Evolutionary conservation across 1,140 invertebrate genomes (phyloP).

Genomic region (Drosophila dunni): DNA sequence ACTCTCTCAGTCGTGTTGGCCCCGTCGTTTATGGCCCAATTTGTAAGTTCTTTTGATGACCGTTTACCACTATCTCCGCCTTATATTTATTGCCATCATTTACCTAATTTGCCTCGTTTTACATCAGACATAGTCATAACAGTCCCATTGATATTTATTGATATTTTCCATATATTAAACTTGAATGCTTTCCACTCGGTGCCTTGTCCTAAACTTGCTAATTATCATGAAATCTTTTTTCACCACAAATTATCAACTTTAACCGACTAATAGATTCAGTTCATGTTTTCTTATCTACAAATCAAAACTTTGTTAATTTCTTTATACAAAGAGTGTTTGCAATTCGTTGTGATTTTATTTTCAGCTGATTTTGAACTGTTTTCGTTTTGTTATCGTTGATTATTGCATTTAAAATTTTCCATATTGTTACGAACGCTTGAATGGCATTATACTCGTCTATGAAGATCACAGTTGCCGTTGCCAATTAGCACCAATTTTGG

Average conservation of each 20-base stretch:
- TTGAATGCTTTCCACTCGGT: conserved; percentile 15
- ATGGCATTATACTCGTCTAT: conserved; percentile 42
- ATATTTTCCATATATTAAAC: conserved; percentile 45
- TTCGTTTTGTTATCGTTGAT: conserved; percentile 54
- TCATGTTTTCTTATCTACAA: not conserved
- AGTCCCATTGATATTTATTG: conserved; percentile 46
- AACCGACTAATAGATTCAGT: not conserved
- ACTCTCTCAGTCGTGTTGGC: conserved; percentile 29
- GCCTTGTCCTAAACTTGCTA: conserved; percentile 34
- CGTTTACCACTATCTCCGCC: conserved; percentile 41
- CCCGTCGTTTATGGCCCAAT: conserved; percentile 55
- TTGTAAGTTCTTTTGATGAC: conserved; percentile 60
- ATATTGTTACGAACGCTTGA: conserved; percentile 56
- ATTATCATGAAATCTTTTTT: conserved; percentile 23
- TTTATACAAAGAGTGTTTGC: conserved; percentile 29
- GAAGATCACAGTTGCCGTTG: conserved; percentile 55
- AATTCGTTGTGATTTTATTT: conserved; percentile 24
- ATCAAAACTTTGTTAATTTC: not conserved
- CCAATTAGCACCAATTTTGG: conserved; percentile 68
- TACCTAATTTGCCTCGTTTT: conserved; percentile 63
- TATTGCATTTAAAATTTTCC: conserved; percentile 74
- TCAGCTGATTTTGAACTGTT: conserved; percentile 26
- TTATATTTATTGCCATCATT: conserved; percentile 43
- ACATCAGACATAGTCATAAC: conserved; percentile 31
- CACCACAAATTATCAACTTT: not conserved